phyloP scores from a whole-genome alignment of 2,888 invertebrate species.

The Gastracanthus pulcherrimus region DNA sequence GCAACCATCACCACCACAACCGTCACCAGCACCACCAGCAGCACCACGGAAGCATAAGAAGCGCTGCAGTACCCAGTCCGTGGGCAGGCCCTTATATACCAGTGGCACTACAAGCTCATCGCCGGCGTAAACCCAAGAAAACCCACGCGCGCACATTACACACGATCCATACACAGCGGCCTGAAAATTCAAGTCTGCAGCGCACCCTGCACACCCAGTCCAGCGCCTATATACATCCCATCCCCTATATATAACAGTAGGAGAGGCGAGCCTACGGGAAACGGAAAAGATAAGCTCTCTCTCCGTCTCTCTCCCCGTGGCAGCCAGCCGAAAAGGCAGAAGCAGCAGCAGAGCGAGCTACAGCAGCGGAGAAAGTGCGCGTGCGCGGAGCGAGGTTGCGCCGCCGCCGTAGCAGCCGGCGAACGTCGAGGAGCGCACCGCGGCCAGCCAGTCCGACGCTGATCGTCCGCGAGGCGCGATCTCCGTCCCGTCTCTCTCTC shows the following conservation, averaged over 20 bases:
- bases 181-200: too few species aligned
- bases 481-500: slow-evolving; percentile 59
- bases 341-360: neutral
- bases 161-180: too few species aligned
- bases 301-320: slow-evolving; percentile 39
- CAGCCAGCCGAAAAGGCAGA: slow-evolving; percentile 48
- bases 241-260: slow-evolving; percentile 12
- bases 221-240: too few species aligned
- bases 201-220: too few species aligned
- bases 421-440: slow-evolving; percentile 7
- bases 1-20: too few species aligned
- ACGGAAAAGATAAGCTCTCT: slow-evolving; percentile 48
- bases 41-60: too few species aligned
- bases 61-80: too few species aligned
- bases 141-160: too few species aligned
- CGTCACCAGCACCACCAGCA: too few species aligned
- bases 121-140: too few species aligned
- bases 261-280: slow-evolving; percentile 20
- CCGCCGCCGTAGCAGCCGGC: slow-evolving; percentile 2
- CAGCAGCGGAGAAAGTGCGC: neutral
- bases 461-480: slow-evolving; percentile 64
- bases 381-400: slow-evolving; percentile 1
- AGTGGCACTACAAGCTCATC: too few species aligned
- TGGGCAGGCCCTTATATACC: too few species aligned
- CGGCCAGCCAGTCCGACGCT: slow-evolving; percentile 64